Evolutionary conservation across 2,888 invertebrate species (phyloP).

Genomic region (Trichopria drosophilae): DNA sequence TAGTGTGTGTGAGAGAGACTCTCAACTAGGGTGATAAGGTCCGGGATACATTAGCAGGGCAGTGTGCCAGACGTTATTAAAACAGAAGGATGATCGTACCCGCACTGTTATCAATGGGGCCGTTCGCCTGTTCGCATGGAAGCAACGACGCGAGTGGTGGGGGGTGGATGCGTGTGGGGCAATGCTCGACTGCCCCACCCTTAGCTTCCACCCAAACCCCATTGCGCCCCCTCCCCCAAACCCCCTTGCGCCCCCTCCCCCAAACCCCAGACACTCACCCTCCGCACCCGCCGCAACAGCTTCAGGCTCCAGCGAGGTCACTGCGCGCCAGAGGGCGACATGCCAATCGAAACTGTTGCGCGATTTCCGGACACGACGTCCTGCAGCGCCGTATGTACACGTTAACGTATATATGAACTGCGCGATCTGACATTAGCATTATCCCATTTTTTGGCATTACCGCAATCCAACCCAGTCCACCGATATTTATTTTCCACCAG

Average conservation of each 20-base stretch:
- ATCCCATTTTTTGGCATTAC: no score
- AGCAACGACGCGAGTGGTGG: constrained; percentile 24
- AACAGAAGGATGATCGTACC: constrained; percentile 43
- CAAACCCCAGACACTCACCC: neutral
- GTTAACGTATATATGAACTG: neutral
- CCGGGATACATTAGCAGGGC: constrained; percentile 50
- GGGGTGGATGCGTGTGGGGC: constrained; percentile 18
- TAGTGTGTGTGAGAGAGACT: neutral
- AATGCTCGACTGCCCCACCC: constrained; percentile 11
- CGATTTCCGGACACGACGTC: constrained; percentile 23
- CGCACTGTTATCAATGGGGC: constrained; percentile 30
- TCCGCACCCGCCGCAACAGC: neutral
- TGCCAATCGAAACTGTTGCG: constrained; percentile 25
- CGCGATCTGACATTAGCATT: no score
- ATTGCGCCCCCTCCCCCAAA: constrained; percentile 16
- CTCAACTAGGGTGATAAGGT: constrained; percentile 34
- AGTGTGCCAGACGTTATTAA: constrained; percentile 56
- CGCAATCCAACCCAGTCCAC: no score
- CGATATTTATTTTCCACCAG: no score
- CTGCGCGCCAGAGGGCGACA: neutral
- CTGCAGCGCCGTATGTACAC: neutral
- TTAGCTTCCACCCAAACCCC: constrained; percentile 6
- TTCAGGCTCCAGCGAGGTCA: neutral
- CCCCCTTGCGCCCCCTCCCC: constrained; percentile 6
- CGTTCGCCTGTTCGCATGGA: constrained; percentile 1